These are phyloP conservation scores for Mus pahari DNA, from an alignment of 2,113 vertebrate species.

Conservation along the genomic window DNA sequence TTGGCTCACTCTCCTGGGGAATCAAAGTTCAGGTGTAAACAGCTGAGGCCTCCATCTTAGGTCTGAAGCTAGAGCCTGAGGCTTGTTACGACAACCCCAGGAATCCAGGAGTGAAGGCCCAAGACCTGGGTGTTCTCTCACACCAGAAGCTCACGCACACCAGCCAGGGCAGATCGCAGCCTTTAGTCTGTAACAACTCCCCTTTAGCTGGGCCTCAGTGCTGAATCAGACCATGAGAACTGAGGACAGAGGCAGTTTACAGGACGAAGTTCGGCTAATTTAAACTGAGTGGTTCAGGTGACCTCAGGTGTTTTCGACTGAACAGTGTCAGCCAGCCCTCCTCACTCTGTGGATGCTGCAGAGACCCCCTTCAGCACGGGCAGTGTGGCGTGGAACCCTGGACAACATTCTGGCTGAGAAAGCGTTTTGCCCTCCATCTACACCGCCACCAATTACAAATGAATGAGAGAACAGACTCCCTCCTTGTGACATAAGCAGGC, in stretches of 20 bases:
- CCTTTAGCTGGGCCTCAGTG: not conserved
- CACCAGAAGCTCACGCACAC: not conserved
- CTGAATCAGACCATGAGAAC: not conserved
- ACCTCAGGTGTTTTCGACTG: not conserved
- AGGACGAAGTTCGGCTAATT: not conserved
- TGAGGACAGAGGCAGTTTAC: not conserved
- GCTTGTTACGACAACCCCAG: not conserved
- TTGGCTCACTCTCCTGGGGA: not conserved
- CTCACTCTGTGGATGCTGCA: not conserved
- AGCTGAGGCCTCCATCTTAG: not conserved
- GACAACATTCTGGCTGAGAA: not conserved
- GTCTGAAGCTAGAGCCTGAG: not conserved
- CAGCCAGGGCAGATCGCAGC: not conserved
- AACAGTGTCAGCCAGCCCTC: not conserved
- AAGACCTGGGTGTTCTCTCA: not conserved
- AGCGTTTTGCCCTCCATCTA: not conserved
- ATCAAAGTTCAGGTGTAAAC: not conserved
- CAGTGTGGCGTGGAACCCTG: not conserved
- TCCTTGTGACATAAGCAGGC: not conserved
- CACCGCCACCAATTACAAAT: not conserved
- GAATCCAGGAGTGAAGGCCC: not conserved
- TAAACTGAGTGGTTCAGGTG: not conserved
- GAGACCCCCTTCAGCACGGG: not conserved
- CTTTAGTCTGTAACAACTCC: not conserved
- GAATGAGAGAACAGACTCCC: not conserved